Evolutionary conservation across 2,888 invertebrate species (phyloP).

Genomic region (Cancer borealis): DNA sequence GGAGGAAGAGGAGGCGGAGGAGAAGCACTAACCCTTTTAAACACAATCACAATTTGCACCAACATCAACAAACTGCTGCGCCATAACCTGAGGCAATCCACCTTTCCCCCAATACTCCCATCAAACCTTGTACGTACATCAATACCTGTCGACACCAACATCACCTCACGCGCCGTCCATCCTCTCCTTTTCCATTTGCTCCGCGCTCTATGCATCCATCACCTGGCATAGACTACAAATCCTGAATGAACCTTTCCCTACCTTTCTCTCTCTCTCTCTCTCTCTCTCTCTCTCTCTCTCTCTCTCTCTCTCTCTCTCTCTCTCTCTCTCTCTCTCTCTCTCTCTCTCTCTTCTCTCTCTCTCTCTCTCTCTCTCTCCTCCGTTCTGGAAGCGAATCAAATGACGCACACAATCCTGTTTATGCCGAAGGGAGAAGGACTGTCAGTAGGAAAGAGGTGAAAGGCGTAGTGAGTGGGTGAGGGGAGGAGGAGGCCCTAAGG

Average conservation of each 20-base stretch:
- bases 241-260: not conserved
- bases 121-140: not conserved
- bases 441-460: not conserved
- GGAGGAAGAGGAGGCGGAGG: not conserved
- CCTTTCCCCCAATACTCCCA: not conserved
- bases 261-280: not conserved
- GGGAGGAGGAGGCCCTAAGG: not conserved
- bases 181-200: constrained; percentile 16
- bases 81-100: not conserved
- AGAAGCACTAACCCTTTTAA: too few relatives aligned
- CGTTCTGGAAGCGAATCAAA: too few relatives aligned
- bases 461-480: too few relatives aligned
- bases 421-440: not conserved
- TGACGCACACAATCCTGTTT: not conserved
- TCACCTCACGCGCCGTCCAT: not conserved
- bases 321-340: not conserved
- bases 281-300: constrained; percentile 30
- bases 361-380: too few relatives aligned
- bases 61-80: too few relatives aligned
- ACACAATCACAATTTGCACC: too few relatives aligned
- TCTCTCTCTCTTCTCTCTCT: too few relatives aligned
- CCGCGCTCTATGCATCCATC: not conserved
- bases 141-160: not conserved
- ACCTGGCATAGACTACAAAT: constrained; percentile 2
- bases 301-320: not conserved